Evolutionary conservation across 1,140 invertebrate genomes (phyloP).

Genomic region (Zaprionus gabonicus): DNA sequence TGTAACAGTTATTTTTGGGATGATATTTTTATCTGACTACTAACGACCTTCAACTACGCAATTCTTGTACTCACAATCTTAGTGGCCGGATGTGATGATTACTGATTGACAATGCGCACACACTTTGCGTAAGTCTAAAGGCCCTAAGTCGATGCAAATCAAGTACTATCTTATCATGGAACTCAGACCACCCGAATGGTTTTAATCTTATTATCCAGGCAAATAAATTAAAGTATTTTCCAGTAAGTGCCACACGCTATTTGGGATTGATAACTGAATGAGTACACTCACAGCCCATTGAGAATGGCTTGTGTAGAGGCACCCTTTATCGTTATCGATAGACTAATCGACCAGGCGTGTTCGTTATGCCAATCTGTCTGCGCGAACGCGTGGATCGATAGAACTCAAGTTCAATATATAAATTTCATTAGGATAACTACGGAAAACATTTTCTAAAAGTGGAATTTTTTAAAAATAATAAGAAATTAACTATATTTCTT

Average conservation of each 20-base stretch:
- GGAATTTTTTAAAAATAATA: neutral
- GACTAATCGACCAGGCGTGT: neutral
- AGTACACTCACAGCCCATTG: constrained; percentile 1
- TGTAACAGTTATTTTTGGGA: neutral
- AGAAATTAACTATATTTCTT: neutral
- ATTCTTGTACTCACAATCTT: neutral
- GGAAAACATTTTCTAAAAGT: neutral
- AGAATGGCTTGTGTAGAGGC: neutral
- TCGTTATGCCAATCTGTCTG: neutral
- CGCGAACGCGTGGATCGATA: neutral
- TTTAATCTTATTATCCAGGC: constrained; percentile 30
- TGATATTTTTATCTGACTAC: neutral
- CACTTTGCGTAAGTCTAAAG: neutral
- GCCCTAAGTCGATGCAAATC: constrained; percentile 22
- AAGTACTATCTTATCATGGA: constrained; percentile 17
- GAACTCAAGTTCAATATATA: neutral
- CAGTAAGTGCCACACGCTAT: constrained; percentile 27
- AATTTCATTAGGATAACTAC: neutral
- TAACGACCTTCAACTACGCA: neutral
- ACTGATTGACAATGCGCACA: constrained; percentile 5
- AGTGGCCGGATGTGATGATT: constrained; percentile 24
- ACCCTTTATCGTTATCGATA: neutral
- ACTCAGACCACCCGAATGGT: neutral
- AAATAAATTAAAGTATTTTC: constrained; percentile 41
- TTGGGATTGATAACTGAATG: constrained; percentile 14